Base-by-base conservation (phyloP, 2,113 vertebrate genomes). In the Amblyornis subalaris region DNA sequence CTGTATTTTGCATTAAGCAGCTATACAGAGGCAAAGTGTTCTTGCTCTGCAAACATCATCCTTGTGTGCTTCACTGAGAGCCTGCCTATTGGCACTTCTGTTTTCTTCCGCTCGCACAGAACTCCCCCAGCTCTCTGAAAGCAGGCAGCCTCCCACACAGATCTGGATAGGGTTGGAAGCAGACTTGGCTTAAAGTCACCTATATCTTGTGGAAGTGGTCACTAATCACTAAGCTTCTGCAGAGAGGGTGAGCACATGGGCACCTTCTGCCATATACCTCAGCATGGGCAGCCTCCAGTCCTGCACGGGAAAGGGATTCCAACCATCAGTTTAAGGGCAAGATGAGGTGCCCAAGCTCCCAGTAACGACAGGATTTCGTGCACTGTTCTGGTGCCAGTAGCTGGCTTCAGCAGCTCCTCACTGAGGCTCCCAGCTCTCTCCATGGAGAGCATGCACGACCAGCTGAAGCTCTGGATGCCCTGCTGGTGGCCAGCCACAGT, bases 211-310 rank as follows among this genome's bases (percentile, higher is more conserved):
- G 72, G 0, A 0, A 66, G 14, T 9, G 14, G 31, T 35, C 40
- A 48, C 45, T 73, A 10, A 33, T 57, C 15, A n/a, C 17, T 8
- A 24, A n/a, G 20, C 2, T 31, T 55, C 54, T 76, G 40, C 44
- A 76, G 33, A 28, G 40, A 25, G 6, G 23, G 6, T 19, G 58
- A 72, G 66, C 42, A 62, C 31, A 50, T 0, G 0, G 42, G 7
- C n/a, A 55, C 12, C 16, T 48, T 47, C 40, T 3, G 1, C 25
- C 45, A 14, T 1, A 20, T 6, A 55, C 47, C 47, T n/a, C 42
- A 65, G 78, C 70, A 51, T 0, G 1, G 40, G 18, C 50, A 73
- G 23, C 45, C 40, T 71, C 21, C 0, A 1, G 17, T 31, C 8
- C 69, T 25, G 50, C 38, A 42, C 0, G 1, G 20, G 18, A 65